Conservation (phyloP, 1,140 invertebrate species). For the Drosophila setifemur region DNA sequence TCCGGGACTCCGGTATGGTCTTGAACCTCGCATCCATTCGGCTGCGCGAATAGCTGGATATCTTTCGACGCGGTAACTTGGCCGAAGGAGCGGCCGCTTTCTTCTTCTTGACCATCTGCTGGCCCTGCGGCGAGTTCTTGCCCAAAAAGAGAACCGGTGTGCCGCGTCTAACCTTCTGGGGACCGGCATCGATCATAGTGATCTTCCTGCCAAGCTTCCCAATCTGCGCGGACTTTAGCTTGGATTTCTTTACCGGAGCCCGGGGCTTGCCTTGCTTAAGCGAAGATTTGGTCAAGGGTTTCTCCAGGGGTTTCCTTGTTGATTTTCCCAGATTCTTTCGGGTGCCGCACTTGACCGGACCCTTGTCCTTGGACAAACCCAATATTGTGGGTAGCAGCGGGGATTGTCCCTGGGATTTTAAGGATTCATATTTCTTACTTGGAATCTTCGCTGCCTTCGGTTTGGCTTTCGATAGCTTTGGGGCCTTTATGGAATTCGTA, state of each 20-base stretch:
- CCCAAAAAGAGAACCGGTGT: constrained; percentile 24
- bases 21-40: not conserved
- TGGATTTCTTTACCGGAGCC: too few relatives aligned
- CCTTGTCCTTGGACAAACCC: not conserved
- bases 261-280: too few relatives aligned
- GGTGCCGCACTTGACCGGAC: not conserved
- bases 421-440: too few relatives aligned
- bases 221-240: too few relatives aligned
- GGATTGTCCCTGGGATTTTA: not conserved
- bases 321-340: too few relatives aligned
- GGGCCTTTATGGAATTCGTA: not conserved
- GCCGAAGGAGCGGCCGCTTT: not conserved
- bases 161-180: not conserved
- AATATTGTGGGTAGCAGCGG: not conserved
- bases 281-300: too few relatives aligned
- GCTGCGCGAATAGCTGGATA: not conserved
- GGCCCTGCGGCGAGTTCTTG: not conserved
- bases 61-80: not conserved
- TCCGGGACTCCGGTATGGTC: not conserved
- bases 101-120: not conserved
- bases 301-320: too few relatives aligned
- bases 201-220: too few relatives aligned
- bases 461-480: not conserved
- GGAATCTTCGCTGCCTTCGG: not conserved
- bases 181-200: not conserved